Evolutionary conservation across 2,888 invertebrate genomes (phyloP), one percentile per base, ranked within the genome.

Genomic region (Aphidius colemani): DNA sequence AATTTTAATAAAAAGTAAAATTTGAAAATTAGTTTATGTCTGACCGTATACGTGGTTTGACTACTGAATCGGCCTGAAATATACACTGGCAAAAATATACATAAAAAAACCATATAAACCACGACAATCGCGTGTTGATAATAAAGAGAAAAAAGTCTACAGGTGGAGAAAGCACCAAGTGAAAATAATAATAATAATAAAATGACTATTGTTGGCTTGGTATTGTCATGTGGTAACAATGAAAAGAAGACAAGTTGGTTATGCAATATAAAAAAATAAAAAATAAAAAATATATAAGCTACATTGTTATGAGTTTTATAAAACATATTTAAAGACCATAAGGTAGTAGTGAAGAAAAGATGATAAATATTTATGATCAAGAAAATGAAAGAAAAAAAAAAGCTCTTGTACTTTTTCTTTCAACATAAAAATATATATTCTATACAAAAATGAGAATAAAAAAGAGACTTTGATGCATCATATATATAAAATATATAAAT

Each of bases 151-250:
- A 53, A 59, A 62, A 59, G 49, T 18, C 18, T 18, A 18, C 18
- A 18, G 59, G 53, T 45, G 51, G 40, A 59, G 56, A 18, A n/a
- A 41, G 56, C 30, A 45, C 10, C 50, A 59, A 61, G 62, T 59
- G 65, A 63, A 13, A 63, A 60, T 40, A 59, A 30, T 30, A 3
- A 30, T 30, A 30, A 30, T 59, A 64, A 61, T 55, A 58, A 44
- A 61, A 58, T 65, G 49, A 61, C 59, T 64, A 68, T 67, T 69
- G 69, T 69, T 68, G 69, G 46, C 43, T 43, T 43, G 64, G 64
- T 59, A 70, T 69, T 70, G 70, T 69, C 63, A 60, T 45, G 61
- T 59, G 30, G 30, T 68, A 67, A 70, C 69, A 70, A 70, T 69
- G 65, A 67, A 57, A 57, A 63, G 1, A 30, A 30, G 30, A 30